phyloP scores from a whole-genome alignment of 23 tunicate species.

The Styela clava region DNA sequence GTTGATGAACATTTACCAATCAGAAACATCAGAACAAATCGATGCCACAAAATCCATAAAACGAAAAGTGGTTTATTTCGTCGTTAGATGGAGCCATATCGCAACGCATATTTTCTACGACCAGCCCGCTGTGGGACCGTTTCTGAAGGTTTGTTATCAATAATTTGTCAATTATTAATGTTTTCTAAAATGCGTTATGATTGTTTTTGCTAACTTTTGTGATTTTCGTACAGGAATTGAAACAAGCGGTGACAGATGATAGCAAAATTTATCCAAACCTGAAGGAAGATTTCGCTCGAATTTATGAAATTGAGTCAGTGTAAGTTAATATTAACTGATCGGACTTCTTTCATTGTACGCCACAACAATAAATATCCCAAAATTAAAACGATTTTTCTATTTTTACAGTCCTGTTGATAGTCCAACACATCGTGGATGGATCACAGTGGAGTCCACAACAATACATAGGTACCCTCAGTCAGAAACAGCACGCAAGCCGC shows the following conservation, averaged over 20 bases:
- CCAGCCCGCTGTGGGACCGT: conserved; percentile 30
- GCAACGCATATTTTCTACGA: conserved; percentile 35
- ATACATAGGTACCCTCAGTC: conserved; percentile 20
- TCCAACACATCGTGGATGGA: conserved; percentile 22
- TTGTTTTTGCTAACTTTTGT: neutral
- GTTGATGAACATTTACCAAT: conserved; percentile 54
- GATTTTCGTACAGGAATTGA: conserved; percentile 17
- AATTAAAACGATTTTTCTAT: neutral
- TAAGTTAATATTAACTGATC: too few relatives aligned
- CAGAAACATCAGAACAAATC: conserved; percentile 40
- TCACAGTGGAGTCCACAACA: conserved; percentile 18
- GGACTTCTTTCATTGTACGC: too few relatives aligned
- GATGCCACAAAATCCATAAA: conserved; percentile 52
- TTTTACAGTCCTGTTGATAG: neutral
- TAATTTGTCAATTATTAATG: neutral
- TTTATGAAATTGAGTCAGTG: conserved; percentile 8
- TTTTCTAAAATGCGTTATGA: neutral
- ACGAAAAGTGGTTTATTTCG: conserved; percentile 75
- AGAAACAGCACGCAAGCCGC: neutral
- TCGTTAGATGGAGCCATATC: conserved; percentile 95
- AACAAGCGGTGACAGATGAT: conserved; percentile 29
- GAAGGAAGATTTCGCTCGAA: conserved; percentile 12
- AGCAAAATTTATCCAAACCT: conserved; percentile 13
- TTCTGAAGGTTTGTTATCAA: conserved; percentile 48
- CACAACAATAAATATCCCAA: neutral